A percentile compares a stretch with the other conserved stretches of the same genome.
These are phyloP conservation scores for Chamaetylas fuelleborni DNA, from an alignment of 2,113 vertebrate species.

Conservation along the genomic window DNA sequence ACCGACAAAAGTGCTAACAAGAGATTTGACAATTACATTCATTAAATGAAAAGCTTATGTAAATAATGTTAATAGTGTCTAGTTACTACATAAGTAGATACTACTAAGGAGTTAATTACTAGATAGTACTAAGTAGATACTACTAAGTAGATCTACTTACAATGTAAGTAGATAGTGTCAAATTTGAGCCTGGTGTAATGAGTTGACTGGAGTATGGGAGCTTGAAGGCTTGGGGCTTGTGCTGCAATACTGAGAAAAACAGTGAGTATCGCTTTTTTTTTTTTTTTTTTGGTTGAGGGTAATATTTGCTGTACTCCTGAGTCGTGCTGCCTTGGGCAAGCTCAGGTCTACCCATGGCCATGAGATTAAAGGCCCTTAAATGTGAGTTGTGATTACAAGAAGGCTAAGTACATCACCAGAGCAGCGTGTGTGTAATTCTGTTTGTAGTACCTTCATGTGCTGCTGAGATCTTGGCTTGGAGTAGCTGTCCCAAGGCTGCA, in stretches of 20 bases:
- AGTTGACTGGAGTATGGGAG: neutral
- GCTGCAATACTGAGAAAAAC: neutral
- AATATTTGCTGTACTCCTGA: neutral
- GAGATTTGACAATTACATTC: neutral
- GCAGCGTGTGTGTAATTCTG: neutral
- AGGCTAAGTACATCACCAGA: neutral
- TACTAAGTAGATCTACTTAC: neutral
- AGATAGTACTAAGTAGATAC: neutral
- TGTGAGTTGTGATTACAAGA: neutral
- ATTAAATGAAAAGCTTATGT: neutral
- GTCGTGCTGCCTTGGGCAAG: neutral
- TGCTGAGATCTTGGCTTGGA: neutral
- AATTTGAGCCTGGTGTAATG: neutral
- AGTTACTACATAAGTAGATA: neutral
- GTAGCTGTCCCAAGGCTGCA: neutral
- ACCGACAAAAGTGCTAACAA: neutral
- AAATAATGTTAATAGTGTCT: neutral
- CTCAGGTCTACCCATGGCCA: neutral
- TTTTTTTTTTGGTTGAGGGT: neutral
- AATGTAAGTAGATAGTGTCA: neutral
- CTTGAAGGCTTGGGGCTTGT: neutral
- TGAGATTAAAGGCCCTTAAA: neutral
- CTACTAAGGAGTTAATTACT: neutral
- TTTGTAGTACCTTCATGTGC: neutral
- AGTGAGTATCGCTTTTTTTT: accelerated